Conservation (phyloP, 2,113 vertebrate species). For the Smithornis capensis region DNA sequence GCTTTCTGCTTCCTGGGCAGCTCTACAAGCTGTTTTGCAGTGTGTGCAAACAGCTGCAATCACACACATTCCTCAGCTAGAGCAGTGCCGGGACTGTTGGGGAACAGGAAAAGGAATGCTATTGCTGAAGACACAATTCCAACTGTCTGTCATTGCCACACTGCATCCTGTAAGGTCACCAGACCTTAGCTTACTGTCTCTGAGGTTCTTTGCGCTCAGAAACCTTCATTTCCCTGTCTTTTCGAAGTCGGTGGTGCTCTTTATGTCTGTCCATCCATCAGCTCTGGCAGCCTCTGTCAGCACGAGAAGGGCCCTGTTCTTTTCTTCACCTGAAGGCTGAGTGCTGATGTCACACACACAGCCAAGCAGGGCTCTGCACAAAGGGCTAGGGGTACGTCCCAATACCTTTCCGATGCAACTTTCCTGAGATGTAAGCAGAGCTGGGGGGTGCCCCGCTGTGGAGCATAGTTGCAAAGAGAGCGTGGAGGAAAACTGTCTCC, state of each 20-base stretch:
- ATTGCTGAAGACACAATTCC: background rate
- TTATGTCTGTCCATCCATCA: background rate
- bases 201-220: background rate
- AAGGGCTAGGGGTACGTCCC: background rate
- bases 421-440: background rate
- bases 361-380: background rate
- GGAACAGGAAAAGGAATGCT: background rate
- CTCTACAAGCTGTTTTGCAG: background rate
- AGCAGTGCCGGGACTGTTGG: background rate
- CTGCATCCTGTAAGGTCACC: rapidly evolving
- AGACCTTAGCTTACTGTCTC: background rate
- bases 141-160: rapidly evolving
- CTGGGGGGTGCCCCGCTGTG: background rate
- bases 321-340: background rate
- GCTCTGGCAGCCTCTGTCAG: background rate
- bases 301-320: background rate
- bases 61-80: background rate
- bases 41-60: background rate
- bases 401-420: background rate
- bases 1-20: too few species aligned
- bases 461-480: background rate
- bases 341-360: rapidly evolving
- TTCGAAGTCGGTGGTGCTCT: background rate
- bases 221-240: background rate
- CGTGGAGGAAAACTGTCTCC: background rate